Conservation (phyloP, 2,797 vertebrate species). For the Sebastes jordani region DNA sequence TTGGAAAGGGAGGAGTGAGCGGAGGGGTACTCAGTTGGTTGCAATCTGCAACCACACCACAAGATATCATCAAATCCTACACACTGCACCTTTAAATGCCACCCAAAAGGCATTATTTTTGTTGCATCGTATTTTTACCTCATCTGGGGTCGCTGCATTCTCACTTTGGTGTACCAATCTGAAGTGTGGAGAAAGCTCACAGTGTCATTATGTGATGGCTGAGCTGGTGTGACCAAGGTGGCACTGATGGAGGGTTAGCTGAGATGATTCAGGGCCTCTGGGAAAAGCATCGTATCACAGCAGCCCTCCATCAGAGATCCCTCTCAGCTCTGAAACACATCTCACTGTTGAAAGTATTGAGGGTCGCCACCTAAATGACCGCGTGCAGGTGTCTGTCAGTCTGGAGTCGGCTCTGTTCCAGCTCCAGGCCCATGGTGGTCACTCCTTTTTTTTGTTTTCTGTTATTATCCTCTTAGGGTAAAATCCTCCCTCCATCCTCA, state of each 20-base stretch:
- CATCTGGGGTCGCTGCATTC: neutral
- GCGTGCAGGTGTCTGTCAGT: neutral
- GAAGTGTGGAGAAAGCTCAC: neutral
- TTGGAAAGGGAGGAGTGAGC: too few species aligned
- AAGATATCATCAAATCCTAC: too few species aligned
- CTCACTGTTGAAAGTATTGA: neutral
- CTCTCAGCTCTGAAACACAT: neutral
- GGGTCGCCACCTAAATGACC: neutral
- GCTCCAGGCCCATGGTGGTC: slow-evolving; percentile 11
- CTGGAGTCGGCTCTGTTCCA: neutral
- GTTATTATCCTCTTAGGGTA: slow-evolving; percentile 68
- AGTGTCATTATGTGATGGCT: slow-evolving; percentile 26
- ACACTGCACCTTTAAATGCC: neutral
- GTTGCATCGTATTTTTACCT: neutral
- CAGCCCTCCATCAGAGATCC: too few species aligned
- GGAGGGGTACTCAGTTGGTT: accelerated
- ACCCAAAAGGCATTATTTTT: neutral
- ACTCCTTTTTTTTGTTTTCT: slow-evolving; percentile 31
- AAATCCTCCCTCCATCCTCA: slow-evolving; percentile 51
- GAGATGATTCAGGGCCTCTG: too few species aligned
- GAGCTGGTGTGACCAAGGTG: too few species aligned
- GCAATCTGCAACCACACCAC: too few species aligned
- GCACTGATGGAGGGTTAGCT: neutral
- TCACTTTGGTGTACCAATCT: neutral
- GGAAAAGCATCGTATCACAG: too few species aligned